These are phyloP conservation scores for Exephanes ischioxanthus DNA, from an alignment of 2,888 invertebrate species.

Conservation along the genomic window DNA sequence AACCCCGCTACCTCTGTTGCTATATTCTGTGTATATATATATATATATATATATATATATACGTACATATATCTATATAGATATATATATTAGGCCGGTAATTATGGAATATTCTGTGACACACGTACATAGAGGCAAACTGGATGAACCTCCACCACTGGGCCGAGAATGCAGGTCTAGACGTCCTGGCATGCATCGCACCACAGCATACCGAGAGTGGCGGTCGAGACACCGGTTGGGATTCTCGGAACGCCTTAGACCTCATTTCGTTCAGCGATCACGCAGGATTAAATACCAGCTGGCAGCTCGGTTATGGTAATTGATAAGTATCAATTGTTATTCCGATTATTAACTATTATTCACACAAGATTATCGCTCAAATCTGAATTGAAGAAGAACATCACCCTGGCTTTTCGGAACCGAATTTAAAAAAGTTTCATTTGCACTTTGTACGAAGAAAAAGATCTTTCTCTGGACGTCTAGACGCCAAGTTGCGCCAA, in stretches of 20 bases:
- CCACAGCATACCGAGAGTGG: slow-evolving; percentile 86
- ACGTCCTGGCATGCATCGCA: slow-evolving; percentile 81
- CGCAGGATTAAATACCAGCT: slow-evolving; percentile 88
- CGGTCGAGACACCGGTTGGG: slow-evolving; percentile 86
- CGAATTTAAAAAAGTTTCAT: too few relatives aligned
- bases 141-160: slow-evolving; percentile 83
- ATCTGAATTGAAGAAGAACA: background rate
- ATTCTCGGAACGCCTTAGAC: slow-evolving; percentile 88
- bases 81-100: slow-evolving; percentile 29
- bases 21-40: background rate
- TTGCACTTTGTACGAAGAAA: too few relatives aligned
- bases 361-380: background rate
- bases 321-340: slow-evolving; percentile 36
- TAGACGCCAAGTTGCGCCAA: background rate
- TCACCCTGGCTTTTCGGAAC: too few relatives aligned
- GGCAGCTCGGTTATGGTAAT: slow-evolving; percentile 91
- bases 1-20: background rate
- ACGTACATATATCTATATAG: too few relatives aligned
- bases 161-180: slow-evolving; percentile 80
- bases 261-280: slow-evolving; percentile 90
- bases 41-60: too few relatives aligned
- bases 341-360: slow-evolving; percentile 1
- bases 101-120: slow-evolving; percentile 53
- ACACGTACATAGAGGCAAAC: slow-evolving; percentile 78
- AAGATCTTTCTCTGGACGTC: background rate